Percentiles rank a stretch among this genome's conserved stretches.
These are phyloP conservation scores for Atethmia centrago DNA, from an alignment of 2,888 invertebrate genomes.

Conservation along the genomic window DNA sequence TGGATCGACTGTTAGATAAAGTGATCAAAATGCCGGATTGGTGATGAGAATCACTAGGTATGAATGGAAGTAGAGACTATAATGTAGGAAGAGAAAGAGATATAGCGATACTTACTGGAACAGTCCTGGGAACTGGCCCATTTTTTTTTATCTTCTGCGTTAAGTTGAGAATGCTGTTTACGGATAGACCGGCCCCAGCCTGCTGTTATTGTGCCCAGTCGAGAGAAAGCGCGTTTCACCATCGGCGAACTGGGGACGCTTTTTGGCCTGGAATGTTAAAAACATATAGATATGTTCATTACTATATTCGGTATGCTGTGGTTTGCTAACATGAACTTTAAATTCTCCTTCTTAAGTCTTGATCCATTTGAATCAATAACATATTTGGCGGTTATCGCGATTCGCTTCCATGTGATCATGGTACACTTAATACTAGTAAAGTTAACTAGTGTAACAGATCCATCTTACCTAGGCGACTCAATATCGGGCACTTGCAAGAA, in stretches of 20 bases:
- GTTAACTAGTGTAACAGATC: too few relatives aligned
- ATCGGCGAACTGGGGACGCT: constrained; percentile 98
- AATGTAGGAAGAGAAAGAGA: neutral
- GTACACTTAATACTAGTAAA: neutral
- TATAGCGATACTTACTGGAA: constrained; percentile 92
- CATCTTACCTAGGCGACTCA: constrained; percentile 92
- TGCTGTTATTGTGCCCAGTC: constrained; percentile 96
- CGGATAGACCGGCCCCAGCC: constrained; percentile 97
- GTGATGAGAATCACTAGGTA: neutral
- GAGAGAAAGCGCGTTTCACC: constrained; percentile 97
- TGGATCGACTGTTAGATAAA: neutral
- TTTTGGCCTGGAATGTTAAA: constrained; percentile 92
- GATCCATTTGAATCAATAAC: neutral
- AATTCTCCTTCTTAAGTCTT: neutral
- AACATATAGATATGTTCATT: neutral
- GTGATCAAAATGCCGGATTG: neutral
- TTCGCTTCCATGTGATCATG: neutral
- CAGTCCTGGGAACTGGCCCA: constrained; percentile 98
- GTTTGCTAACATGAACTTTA: neutral
- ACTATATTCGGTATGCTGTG: neutral
- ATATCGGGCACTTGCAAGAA: constrained; percentile 97
- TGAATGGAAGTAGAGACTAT: neutral
- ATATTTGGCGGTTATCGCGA: neutral
- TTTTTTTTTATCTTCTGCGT: constrained; percentile 97
- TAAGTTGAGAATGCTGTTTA: constrained; percentile 95